A percentile compares a stretch with the other conserved stretches of the same genome.
phyloP scores from a whole-genome alignment of 23 tunicate species.

The Pegea sp. region DNA sequence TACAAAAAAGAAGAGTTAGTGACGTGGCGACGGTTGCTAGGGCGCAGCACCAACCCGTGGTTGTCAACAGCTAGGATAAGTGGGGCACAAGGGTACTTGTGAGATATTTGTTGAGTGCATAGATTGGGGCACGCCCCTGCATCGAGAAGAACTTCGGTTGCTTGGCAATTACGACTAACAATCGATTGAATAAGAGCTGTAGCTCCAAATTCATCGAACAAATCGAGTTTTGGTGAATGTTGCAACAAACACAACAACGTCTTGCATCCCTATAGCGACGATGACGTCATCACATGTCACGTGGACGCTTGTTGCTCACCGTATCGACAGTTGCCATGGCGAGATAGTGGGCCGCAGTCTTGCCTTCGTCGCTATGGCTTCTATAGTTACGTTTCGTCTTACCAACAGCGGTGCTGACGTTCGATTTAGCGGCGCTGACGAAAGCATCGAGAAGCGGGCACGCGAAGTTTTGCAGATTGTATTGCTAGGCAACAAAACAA shows the following conservation, averaged over 20 bases:
- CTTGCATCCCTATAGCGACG: constrained; percentile 69
- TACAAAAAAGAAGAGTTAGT: constrained; percentile 2
- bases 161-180: constrained; percentile 31
- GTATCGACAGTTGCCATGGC: constrained; percentile 54
- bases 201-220: constrained; percentile 53
- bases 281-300: no score
- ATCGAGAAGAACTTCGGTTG: constrained; percentile 74
- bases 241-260: constrained; percentile 45
- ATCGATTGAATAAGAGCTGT: constrained; percentile 82
- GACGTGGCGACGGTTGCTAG: background rate
- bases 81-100: constrained; percentile 75
- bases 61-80: constrained; percentile 77
- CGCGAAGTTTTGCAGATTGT: constrained; percentile 56
- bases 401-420: constrained; percentile 67
- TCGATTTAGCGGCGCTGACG: constrained; percentile 62
- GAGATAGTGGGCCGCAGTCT: constrained; percentile 78
- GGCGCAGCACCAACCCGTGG: no score
- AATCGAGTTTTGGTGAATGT: constrained; percentile 76
- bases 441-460: constrained; percentile 90
- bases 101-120: constrained; percentile 62
- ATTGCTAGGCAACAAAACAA: no score
- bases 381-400: constrained; percentile 58
- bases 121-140: constrained; percentile 73
- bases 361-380: constrained; percentile 60
- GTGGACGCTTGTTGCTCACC: constrained; percentile 11